Base-by-base conservation (phyloP, 2,888 invertebrate genomes). In the Drepanosiphum platanoidis region DNA sequence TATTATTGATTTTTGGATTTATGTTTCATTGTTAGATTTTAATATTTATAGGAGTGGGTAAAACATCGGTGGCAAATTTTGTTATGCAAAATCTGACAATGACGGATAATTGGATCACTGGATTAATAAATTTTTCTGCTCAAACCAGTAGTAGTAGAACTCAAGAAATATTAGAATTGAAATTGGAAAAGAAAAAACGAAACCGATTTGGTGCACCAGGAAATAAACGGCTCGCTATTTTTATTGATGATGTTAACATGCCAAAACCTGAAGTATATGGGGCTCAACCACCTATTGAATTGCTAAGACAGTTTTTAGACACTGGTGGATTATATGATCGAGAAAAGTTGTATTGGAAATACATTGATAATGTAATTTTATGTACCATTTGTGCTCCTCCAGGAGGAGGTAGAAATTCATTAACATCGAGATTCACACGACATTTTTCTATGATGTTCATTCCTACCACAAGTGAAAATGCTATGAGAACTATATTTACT, bases 191-290 rank as follows among this genome's bases (percentile, higher is more conserved):
- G 89, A 93, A 95, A 68, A 95, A 81, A 70, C 75, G 84, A 58
- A 66, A 32, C 36, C n/a, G 18, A 1, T 84, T 70, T 70, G 84
- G 84, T 15, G 81, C 86, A 52, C 11, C 89, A 93, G 94, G 83
- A 95, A 95, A 90, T 92, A 93, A 88, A 90, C 94, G 94, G 88
- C 93, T 94, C 90, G 94, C 98, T n/a, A 93, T 97, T 77, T 98
- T 98, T 89, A 96, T 98, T 61, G 98, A 98, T 89, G 98, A 98
- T 89, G 93, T 98, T 22, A 97, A 96, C 88, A 96, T 98, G 96
- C 98, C 98, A 0, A 91, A 95, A 88, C 93, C 95, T 79, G 96
- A 97, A 90, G 92, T 93, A 1, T 97, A 96, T 89, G 98, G 97
- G 0, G 97, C 97, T 0, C 97, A 98, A 89, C 97, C 98, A 0